These are phyloP conservation scores for Eupithecia exiguata DNA, from an alignment of 2,888 invertebrate species.

Conservation along the genomic window DNA sequence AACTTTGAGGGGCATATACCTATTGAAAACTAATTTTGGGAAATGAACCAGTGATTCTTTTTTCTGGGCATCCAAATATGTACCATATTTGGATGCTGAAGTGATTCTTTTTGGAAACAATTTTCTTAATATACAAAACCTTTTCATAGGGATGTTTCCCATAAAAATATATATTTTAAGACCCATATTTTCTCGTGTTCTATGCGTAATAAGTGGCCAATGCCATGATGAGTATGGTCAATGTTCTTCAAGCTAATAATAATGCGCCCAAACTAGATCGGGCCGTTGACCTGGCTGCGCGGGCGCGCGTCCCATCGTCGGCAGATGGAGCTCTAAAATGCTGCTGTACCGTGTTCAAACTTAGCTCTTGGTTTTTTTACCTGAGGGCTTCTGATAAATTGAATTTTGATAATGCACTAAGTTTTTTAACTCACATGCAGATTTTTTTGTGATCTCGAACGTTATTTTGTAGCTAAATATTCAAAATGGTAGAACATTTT, in stretches of 20 bases:
- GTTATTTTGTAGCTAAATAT: too few species aligned
- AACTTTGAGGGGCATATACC: too few species aligned
- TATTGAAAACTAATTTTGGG: too few species aligned
- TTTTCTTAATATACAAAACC: background rate
- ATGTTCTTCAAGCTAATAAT: conserved; percentile 77
- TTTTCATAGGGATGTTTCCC: background rate
- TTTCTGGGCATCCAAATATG: too few species aligned
- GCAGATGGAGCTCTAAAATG: conserved; percentile 69
- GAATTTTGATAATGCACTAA: background rate
- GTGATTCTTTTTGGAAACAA: background rate
- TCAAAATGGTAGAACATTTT: background rate
- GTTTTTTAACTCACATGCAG: too few species aligned
- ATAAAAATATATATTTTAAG: background rate
- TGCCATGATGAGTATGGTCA: conserved; percentile 41
- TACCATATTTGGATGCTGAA: background rate
- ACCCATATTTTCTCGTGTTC: background rate
- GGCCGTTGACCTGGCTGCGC: conserved; percentile 78
- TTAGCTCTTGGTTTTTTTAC: background rate
- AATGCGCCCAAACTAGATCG: conserved; percentile 83
- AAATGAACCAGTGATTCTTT: too few species aligned
- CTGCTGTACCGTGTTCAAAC: conserved; percentile 43
- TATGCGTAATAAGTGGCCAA: background rate
- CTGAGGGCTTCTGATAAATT: background rate
- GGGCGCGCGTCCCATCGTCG: conserved; percentile 67
- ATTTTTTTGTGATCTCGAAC: too few species aligned